Percentiles rank a stretch among this genome's conserved stretches.
Conservation (phyloP, 2,888 invertebrate species). For the Taphrorychus bicolor region DNA sequence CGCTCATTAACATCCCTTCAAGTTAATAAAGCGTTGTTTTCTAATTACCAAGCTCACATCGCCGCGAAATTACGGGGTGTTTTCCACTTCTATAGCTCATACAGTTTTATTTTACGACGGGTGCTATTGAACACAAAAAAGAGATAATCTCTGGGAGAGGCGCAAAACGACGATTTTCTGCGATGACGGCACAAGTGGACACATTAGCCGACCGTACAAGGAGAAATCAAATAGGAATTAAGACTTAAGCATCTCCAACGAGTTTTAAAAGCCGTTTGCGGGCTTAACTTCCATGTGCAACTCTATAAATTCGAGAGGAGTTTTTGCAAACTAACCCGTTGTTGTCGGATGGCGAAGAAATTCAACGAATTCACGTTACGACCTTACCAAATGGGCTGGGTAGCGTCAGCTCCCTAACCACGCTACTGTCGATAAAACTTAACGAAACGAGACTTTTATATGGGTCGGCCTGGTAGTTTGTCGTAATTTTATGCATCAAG, state of each 20-base stretch:
- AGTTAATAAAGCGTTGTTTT: slow-evolving; percentile 28
- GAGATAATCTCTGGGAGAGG: background rate
- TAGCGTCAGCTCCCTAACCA: slow-evolving; percentile 2
- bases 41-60: slow-evolving; percentile 15
- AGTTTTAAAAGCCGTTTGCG: slow-evolving; percentile 20
- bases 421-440: slow-evolving; percentile 22
- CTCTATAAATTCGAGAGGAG: slow-evolving; percentile 13
- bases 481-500: slow-evolving; percentile 29
- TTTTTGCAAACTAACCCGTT: no score
- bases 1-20: slow-evolving; percentile 25
- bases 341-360: no score
- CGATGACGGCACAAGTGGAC: slow-evolving; percentile 25
- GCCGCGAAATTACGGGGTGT: slow-evolving; percentile 7
- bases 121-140: background rate
- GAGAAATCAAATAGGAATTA: slow-evolving; percentile 38
- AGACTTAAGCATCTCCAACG: slow-evolving; percentile 19
- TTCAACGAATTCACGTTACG: no score
- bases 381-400: no score
- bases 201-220: slow-evolving; percentile 32
- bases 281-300: slow-evolving; percentile 20
- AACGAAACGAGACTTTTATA: slow-evolving; percentile 28
- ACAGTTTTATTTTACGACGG: slow-evolving; percentile 14
- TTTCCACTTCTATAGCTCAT: slow-evolving; percentile 2
- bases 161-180: background rate
- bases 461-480: slow-evolving; percentile 20